Base-by-base conservation (phyloP, 2,797 vertebrate species). In the Clarias pachynema region DNA sequence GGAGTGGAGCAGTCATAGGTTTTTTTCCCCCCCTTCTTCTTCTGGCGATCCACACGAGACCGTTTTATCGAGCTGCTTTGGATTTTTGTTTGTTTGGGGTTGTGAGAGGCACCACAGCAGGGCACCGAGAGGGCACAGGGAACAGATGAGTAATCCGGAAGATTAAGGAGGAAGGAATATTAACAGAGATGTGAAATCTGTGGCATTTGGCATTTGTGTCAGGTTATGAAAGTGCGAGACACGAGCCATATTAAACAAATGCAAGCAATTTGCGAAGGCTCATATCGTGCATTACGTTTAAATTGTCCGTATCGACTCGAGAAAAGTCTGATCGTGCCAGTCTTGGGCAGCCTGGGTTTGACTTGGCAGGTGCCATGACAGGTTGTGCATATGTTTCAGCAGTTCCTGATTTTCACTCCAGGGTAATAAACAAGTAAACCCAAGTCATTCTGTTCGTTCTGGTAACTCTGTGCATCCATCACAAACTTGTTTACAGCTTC, bases 401-500 rank as follows among this genome's bases (percentile, higher is more conserved):
- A 66, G 15, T 63, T 62, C 65, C 65, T 16, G 65, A 34, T 31
- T 66, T 12, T 15, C n/a, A 26, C 44, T 65, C 62, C 26, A 34
- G 37, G 16, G 4, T 37, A 74, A 63, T 44, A 57, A 72, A 62
- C 6, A 72, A 44, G 31, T 59, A 81, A 72, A 81, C 15, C 8
- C 40, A 37, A 66, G 79, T 9, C 15, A 29, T 34, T 68, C 26
- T 60, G 24, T 22, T 49, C 20, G 57, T 70, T 83, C 26, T 10
- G 79, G 31, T 29, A 62, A 44, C 49, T 68, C 84, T 86, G 60
- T 85, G 86, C 66, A 78, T 86, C 73, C 70, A 74, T 86, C 68
- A 62, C 81, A 82, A 74, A 84, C 75, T 80, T 94, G 94, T 94
- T 94, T 95, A 93, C 93, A 89, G 62, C 40, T 93, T 93, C 94